These are phyloP conservation scores for Hirtodrosophila confusa DNA, from an alignment of 2,888 invertebrate species.

Conservation along the genomic window DNA sequence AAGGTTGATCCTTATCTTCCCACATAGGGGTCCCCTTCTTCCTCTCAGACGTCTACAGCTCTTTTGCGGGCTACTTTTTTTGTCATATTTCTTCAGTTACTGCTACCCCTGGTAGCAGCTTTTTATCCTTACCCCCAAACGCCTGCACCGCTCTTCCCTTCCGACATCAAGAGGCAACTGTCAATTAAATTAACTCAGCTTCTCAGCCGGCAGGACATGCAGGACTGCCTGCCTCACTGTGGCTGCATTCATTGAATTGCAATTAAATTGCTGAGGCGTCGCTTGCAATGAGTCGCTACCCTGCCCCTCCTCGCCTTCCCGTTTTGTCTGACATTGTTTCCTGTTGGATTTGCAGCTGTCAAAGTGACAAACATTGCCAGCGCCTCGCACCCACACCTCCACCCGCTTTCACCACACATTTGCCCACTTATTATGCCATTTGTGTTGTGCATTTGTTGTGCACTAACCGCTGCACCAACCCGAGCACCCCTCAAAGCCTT, in stretches of 20 bases:
- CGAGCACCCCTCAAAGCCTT: slow-evolving; percentile 3
- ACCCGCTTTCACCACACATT: background rate
- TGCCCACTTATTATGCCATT: slow-evolving; percentile 69
- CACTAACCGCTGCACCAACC: slow-evolving; percentile 18
- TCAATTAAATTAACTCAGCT: slow-evolving; percentile 34
- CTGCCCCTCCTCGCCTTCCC: background rate
- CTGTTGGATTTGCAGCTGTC: slow-evolving; percentile 74
- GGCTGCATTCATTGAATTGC: slow-evolving; percentile 69
- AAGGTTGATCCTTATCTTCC: too few species aligned
- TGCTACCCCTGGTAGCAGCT: too few species aligned
- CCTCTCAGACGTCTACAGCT: slow-evolving; percentile 3
- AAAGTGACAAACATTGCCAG: slow-evolving; percentile 70
- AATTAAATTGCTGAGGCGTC: slow-evolving; percentile 64
- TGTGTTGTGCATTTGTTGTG: slow-evolving; percentile 53
- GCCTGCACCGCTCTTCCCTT: background rate
- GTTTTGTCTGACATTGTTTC: slow-evolving; percentile 40
- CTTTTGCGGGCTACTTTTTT: too few species aligned
- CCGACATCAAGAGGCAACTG: slow-evolving; percentile 22
- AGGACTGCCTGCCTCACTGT: slow-evolving; percentile 7
- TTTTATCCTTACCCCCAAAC: background rate
- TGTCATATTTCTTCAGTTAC: too few species aligned
- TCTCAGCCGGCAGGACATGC: background rate
- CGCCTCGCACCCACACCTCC: slow-evolving; percentile 9
- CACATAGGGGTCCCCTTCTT: too few species aligned
- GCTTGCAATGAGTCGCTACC: background rate